Base-by-base conservation (phyloP, 2,113 vertebrate species). In the Nerophis ophidion region DNA sequence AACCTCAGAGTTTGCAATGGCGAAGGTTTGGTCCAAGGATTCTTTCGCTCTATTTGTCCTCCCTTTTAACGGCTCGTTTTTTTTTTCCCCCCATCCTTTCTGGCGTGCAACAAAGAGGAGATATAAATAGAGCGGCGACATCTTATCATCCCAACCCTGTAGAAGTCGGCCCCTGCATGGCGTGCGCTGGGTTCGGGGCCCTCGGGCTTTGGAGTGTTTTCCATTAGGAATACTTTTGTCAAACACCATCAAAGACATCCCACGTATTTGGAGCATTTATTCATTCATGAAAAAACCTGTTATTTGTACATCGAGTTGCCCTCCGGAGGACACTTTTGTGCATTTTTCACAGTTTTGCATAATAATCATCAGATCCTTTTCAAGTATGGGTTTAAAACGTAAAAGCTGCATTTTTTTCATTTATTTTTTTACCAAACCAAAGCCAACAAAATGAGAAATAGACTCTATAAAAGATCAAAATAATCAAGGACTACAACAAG, bases 291-390 rank as follows among this genome's bases (percentile, higher is more conserved):
- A 86, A 85, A 85, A 87, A 26, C 2, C 1, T 26, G 26, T 26
- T 59, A 26, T 60, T 42, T 54, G 53, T 63, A 34, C 48, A 49
- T 8, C 0, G 10, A 44, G 40, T 44, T 11, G 40, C 40, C 40
- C 40, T 44, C 40, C 5, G 40, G 40, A 44, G 40, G 40, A 44
- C 40, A 44, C 4, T 78, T 90, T 78, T 90, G 82, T 88, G 84
- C 82, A 85, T 83, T 85, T 85, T 87, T 89, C 84, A 90, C 87
- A 87, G 87, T 87, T 86, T 87, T 67, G 75, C 71, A 79, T 81
- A 68, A 79, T 81, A 79, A 57, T 71, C 79, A 79, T 74, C 74
- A 81, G 66, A 70, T 65, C 77, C 70, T 85, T 81, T 87, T 90
- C 87, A 89, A 90, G 84, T 87, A 88, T 88, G 65, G 68, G 61